These are phyloP conservation scores for Andricus quercusramuli DNA, from an alignment of 2,888 invertebrate genomes.

Conservation along the genomic window DNA sequence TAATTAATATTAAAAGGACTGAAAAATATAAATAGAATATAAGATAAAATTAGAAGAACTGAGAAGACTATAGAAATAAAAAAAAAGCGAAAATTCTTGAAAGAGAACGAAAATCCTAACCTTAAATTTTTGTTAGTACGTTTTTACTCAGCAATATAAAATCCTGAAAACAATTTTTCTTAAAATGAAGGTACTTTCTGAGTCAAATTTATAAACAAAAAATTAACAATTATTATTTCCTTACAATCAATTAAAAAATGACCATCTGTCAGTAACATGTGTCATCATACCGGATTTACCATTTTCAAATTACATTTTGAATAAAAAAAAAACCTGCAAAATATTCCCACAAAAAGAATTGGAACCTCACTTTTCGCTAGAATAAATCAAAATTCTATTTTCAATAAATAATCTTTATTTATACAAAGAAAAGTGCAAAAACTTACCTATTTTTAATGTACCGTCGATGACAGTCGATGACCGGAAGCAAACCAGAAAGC, in stretches of 20 bases:
- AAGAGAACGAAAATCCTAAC: background rate
- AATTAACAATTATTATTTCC: background rate
- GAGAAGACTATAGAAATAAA: background rate
- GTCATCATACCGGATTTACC: background rate
- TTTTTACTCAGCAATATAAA: background rate
- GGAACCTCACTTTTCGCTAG: background rate
- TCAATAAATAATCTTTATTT: background rate
- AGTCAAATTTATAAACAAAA: background rate
- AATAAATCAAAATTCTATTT: background rate
- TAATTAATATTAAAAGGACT: background rate
- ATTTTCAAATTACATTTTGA: background rate
- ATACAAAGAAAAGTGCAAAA: background rate
- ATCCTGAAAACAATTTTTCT: no score
- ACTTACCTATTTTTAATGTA: background rate
- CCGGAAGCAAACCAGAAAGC: background rate
- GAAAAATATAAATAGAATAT: background rate
- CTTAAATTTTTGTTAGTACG: background rate
- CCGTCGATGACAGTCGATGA: background rate
- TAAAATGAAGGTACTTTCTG: background rate
- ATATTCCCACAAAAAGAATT: background rate
- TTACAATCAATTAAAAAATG: background rate
- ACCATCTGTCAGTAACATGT: constrained; percentile 31
- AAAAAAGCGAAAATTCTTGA: background rate
- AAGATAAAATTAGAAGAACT: background rate
- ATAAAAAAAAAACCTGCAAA: background rate